Conservation (phyloP, 2,113 vertebrate genomes). For the Ifrita kowaldi region DNA sequence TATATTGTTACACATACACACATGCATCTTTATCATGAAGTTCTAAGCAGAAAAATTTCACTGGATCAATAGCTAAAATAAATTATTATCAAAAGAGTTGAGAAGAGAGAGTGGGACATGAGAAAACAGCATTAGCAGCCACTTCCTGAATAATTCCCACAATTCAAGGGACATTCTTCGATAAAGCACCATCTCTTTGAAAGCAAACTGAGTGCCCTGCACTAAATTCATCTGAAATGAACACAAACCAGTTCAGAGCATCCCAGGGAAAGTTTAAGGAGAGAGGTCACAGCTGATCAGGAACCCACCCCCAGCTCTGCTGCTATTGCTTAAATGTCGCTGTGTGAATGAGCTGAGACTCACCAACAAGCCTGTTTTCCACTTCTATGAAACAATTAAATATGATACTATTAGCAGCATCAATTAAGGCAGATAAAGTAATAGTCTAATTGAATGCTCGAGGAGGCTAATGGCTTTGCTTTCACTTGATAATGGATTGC, state of each 20-base stretch:
- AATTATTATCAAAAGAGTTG: neutral
- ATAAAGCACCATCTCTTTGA: neutral
- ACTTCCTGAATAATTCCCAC: neutral
- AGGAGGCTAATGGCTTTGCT: constrained; percentile 66
- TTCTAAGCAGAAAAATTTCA: neutral
- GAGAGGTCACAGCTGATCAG: neutral
- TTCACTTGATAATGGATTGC: constrained; percentile 65
- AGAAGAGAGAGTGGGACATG: neutral
- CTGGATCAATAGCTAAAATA: neutral
- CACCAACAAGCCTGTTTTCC: constrained; percentile 54
- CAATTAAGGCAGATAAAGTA: constrained; percentile 76
- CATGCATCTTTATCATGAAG: rapidly evolving
- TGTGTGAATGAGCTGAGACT: constrained; percentile 45
- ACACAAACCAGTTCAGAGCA: neutral
- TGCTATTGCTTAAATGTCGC: neutral
- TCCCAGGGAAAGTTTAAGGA: neutral
- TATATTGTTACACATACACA: neutral
- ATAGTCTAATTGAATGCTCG: constrained; percentile 70
- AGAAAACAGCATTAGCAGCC: neutral
- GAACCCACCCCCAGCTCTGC: neutral
- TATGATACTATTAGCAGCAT: constrained; percentile 69
- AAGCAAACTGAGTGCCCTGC: neutral
- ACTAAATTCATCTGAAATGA: neutral
- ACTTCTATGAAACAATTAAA: constrained; percentile 64
- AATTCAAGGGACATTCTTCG: neutral